Base-by-base conservation (phyloP, 2,797 vertebrate species). In the Ctenopoma kingsleyae region DNA sequence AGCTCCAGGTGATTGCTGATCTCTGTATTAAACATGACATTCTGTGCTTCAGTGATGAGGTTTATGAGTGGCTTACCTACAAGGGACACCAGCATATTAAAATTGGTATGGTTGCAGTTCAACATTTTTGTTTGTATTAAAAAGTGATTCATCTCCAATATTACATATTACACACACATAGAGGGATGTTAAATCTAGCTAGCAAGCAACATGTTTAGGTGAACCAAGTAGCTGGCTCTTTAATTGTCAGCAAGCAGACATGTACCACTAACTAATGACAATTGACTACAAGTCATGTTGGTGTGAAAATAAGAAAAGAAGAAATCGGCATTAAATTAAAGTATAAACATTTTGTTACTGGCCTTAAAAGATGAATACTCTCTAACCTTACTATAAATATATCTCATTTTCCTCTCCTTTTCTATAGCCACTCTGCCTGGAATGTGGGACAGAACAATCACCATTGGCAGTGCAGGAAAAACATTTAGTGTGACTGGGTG, bases 371-470 rank as follows among this genome's bases (percentile, higher is more conserved):
- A 44, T 8, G 9, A 44, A 19, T 44, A 44, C 15, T 2, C 6
- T n/a, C 17, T n/a, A 8, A 19, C 17, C 41, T 43, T 8, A 13
- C 10, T 13, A 3, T 4, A 40, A 40, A 15, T 15, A 40, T 6
- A 6, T 43, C 8, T 17, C 17, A 7, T n/a, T 43, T 43, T 17
- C 6, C 7, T 44, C 17, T n/a, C n/a, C n/a, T 19, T n/a, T 40
- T 19, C 0, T 83, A 60, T 66, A 99, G 97, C 96, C 74, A 96
- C 93, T 0, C 91, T 99, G 62, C 97, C 98, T 66, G 97, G 97
- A 46, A 99, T 99, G 97, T 99, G 97, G 98, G 97, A 98, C 19
- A 94, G 98, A 94, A 98, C 97, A 8, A 58, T 99, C 77, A 98
- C 97, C 0, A 91, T 99, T 61, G 90, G 97, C 93, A 99, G 98